Percentiles rank a stretch among this genome's conserved stretches.
Evolutionary conservation across 2,113 vertebrate genomes (phyloP).

Genomic region (Isurus oxyrinchus): DNA sequence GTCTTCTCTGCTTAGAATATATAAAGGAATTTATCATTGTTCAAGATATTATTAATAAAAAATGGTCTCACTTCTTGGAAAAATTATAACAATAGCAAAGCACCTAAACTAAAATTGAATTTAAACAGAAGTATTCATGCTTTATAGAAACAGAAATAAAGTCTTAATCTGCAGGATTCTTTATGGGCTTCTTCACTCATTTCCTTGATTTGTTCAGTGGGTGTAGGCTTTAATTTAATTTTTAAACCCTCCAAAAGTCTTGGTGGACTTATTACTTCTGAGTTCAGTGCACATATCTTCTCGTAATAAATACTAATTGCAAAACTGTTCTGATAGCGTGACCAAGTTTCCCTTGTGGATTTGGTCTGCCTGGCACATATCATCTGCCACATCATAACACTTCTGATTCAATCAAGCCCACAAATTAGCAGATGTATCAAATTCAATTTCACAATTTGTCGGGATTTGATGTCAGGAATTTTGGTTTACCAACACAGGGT

Average conservation of each 20-base stretch:
- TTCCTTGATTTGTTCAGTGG: neutral
- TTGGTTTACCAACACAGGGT: neutral
- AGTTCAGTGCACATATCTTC: no score
- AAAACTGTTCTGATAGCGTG: no score
- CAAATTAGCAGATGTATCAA: neutral
- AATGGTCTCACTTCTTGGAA: neutral
- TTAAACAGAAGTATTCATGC: neutral
- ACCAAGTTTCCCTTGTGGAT: no score
- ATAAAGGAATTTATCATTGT: neutral
- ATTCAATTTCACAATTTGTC: neutral
- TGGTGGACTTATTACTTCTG: no score
- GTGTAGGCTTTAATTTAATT: neutral
- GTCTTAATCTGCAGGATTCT: neutral
- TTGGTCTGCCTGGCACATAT: no score
- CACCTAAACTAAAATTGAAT: neutral
- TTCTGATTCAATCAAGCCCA: neutral
- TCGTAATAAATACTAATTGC: no score
- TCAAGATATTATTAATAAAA: neutral
- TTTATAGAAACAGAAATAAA: neutral
- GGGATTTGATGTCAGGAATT: neutral
- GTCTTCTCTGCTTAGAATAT: neutral
- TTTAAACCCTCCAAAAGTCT: no score
- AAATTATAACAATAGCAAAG: neutral
- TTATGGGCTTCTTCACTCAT: neutral
- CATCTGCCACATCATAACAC: no score